phyloP scores from a whole-genome alignment of 2,797 vertebrate genomes.

The Typhlichthys eigenmanni region DNA sequence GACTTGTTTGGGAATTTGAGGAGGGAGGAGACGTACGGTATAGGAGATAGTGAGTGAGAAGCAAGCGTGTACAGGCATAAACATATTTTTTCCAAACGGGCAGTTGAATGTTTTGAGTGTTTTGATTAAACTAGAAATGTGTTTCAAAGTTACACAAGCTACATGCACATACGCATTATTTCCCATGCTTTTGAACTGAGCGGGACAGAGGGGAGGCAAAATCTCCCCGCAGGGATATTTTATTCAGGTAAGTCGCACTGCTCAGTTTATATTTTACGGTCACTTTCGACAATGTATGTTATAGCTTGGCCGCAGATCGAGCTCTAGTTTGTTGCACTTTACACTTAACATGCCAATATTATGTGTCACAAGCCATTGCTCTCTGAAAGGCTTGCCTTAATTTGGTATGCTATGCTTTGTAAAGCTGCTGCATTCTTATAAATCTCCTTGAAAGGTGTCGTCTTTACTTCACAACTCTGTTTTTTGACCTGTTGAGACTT shows the following conservation, averaged over 20 bases:
- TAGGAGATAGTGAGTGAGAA: slow-evolving; percentile 46
- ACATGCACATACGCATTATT: slow-evolving; percentile 53
- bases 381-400: slow-evolving; percentile 37
- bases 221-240: slow-evolving; percentile 49
- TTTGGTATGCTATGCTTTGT: slow-evolving; percentile 51
- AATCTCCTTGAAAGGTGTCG: slow-evolving; percentile 36
- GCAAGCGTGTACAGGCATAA: slow-evolving; percentile 57
- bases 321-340: slow-evolving; percentile 32
- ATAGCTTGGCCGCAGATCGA: slow-evolving; percentile 20
- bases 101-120: slow-evolving; percentile 10
- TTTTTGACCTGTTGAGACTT: slow-evolving; percentile 1
- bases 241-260: slow-evolving; percentile 72
- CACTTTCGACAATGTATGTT: slow-evolving; percentile 9
- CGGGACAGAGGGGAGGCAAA: slow-evolving; percentile 37
- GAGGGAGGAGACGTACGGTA: slow-evolving; percentile 64
- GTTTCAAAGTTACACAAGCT: slow-evolving; percentile 42
- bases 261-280: background rate
- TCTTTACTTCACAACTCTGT: background rate
- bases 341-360: slow-evolving; percentile 60
- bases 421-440: slow-evolving; percentile 58
- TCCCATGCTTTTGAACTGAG: slow-evolving; percentile 59
- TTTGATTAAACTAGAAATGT: slow-evolving; percentile 35
- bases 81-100: slow-evolving; percentile 53
- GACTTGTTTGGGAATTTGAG: slow-evolving; percentile 86
- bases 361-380: slow-evolving; percentile 62